Conservation (phyloP, 2,888 invertebrate genomes). For the Microchrysa polita region DNA sequence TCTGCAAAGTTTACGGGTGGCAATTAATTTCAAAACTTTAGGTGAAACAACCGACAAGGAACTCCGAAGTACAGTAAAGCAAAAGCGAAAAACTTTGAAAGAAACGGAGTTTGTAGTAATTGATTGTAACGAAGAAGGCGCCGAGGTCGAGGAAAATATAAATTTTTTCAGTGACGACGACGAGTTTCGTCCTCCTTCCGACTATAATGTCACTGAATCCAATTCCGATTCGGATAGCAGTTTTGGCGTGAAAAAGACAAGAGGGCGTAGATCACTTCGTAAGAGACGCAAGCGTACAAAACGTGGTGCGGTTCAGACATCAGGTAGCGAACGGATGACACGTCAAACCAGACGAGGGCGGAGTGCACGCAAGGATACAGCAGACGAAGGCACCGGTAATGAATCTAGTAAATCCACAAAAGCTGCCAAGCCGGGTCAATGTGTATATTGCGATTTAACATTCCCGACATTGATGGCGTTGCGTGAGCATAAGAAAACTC, state of each 20-base stretch:
- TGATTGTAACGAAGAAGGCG: constrained; percentile 58
- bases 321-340: neutral
- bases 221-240: constrained; percentile 58
- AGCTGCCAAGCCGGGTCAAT: constrained; percentile 54
- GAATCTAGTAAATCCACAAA: constrained; percentile 41
- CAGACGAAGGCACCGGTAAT: neutral
- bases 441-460: constrained; percentile 65
- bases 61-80: constrained; percentile 61
- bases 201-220: constrained; percentile 57
- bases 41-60: constrained; percentile 63
- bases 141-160: constrained; percentile 52
- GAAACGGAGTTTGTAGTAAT: constrained; percentile 62
- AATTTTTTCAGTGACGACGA: constrained; percentile 59
- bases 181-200: constrained; percentile 63
- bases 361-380: constrained; percentile 16
- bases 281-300: neutral
- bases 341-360: constrained; percentile 50
- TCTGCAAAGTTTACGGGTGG: constrained; percentile 60
- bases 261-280: constrained; percentile 49
- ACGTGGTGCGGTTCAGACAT: neutral
- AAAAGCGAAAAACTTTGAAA: constrained; percentile 61
- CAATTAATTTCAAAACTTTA: constrained; percentile 60
- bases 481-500: constrained; percentile 66
- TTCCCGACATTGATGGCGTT: constrained; percentile 66
- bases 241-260: constrained; percentile 52